Percentiles rank a stretch among this genome's conserved stretches.
Evolutionary conservation across 2,888 invertebrate species (phyloP).

Genomic region (Orchesellides sinensis): DNA sequence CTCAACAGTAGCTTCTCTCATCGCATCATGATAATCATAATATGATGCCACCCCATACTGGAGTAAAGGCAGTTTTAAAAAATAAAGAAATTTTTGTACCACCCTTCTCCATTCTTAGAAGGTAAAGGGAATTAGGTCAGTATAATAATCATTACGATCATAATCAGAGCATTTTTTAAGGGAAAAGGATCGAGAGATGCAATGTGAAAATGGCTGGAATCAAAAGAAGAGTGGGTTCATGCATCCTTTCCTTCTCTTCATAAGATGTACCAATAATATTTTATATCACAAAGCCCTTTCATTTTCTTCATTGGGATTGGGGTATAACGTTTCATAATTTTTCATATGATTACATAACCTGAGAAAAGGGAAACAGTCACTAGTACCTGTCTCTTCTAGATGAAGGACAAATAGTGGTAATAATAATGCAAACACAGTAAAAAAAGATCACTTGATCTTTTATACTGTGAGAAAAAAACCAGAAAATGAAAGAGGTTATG

Average conservation of each 20-base stretch:
- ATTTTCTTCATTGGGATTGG: conserved; percentile 3
- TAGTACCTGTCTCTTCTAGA: conserved; percentile 27
- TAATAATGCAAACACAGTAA: conserved; percentile 44
- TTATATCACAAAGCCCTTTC: background rate
- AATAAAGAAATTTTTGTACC: background rate
- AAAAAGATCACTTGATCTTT: conserved; percentile 55
- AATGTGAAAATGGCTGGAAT: background rate
- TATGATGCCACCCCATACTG: too few species aligned
- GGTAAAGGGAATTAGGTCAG: conserved; percentile 33
- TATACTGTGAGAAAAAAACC: conserved; percentile 31
- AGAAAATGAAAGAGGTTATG: background rate
- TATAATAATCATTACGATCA: conserved; percentile 42
- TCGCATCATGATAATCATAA: too few species aligned
- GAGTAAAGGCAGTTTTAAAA: background rate
- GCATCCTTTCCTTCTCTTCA: conserved; percentile 37
- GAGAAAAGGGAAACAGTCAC: conserved; percentile 33
- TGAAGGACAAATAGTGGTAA: conserved; percentile 53
- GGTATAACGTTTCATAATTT: conserved; percentile 15
- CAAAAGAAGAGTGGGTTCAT: conserved; percentile 41
- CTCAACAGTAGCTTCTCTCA: too few species aligned
- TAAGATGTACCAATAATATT: too few species aligned
- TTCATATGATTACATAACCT: conserved; percentile 21
- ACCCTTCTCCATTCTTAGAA: conserved; percentile 47
- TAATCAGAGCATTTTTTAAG: conserved; percentile 49
- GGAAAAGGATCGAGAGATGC: conserved; percentile 9